A percentile compares a stretch with the other conserved stretches of the same genome.
These are phyloP conservation scores for Zenarchopterus dispar DNA, from an alignment of 2,797 vertebrate species.

Conservation along the genomic window DNA sequence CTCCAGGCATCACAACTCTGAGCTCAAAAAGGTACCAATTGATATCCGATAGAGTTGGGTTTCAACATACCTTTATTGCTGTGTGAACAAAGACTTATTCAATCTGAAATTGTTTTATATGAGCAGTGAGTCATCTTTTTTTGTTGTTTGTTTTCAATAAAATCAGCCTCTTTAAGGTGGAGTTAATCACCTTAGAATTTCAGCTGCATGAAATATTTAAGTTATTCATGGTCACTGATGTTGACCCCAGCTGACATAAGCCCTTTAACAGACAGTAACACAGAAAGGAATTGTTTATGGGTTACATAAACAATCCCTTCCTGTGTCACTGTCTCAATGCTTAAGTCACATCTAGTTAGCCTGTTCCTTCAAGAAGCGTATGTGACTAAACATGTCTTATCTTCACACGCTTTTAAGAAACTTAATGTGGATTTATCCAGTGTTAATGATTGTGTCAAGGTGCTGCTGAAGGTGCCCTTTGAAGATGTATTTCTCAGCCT, in stretches of 20 bases:
- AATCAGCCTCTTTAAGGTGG: background rate
- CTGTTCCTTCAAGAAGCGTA: constrained; percentile 44
- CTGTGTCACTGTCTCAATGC: constrained; percentile 47
- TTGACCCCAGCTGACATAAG: constrained; percentile 62
- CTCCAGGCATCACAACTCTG: constrained; percentile 18
- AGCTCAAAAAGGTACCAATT: constrained; percentile 18
- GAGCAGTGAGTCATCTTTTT: constrained; percentile 16
- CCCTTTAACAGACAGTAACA: no score
- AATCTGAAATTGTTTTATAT: constrained; percentile 16
- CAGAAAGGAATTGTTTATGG: no score
- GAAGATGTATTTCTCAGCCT: constrained; percentile 68
- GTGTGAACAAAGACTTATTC: constrained; percentile 1
- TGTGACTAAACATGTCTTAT: constrained; percentile 58
- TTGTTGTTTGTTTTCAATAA: background rate
- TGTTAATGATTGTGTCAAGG: constrained; percentile 74
- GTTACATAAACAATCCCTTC: constrained; percentile 62
- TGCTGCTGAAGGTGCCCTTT: constrained; percentile 72
- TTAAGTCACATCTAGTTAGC: constrained; percentile 54
- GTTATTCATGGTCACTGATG: constrained; percentile 41
- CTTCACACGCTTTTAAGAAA: constrained; percentile 72
- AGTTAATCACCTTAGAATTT: constrained; percentile 11
- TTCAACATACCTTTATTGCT: background rate
- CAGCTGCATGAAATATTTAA: constrained; percentile 3
- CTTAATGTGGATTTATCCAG: constrained; percentile 69
- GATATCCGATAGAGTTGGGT: constrained; percentile 27